A percentile compares a stretch with the other conserved stretches of the same genome.
Evolutionary conservation across 2,888 invertebrate genomes (phyloP).

Genomic region (Ischnura elegans): DNA sequence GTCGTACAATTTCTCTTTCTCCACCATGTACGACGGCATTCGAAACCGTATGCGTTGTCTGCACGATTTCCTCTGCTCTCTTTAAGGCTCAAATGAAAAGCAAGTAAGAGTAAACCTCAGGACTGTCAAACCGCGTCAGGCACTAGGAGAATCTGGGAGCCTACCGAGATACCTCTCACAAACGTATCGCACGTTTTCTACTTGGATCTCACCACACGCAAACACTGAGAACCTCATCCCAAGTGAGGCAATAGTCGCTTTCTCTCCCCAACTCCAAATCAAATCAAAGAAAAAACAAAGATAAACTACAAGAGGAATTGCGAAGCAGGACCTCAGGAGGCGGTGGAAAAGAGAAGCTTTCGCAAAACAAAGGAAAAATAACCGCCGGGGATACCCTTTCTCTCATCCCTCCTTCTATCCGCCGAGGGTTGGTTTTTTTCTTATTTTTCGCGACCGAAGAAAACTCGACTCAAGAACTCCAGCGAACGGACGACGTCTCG

Average conservation of each 20-base stretch:
- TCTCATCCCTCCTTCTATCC: neutral
- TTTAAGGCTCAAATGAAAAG: no score
- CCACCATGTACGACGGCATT: no score
- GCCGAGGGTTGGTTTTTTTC: neutral
- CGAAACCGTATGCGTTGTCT: no score
- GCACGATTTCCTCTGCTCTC: no score
- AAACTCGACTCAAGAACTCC: neutral
- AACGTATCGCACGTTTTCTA: neutral
- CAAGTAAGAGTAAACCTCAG: neutral
- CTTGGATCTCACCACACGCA: neutral
- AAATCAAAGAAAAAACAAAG: constrained; percentile 17
- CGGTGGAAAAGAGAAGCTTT: neutral
- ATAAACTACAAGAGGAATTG: neutral
- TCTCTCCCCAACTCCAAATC: neutral
- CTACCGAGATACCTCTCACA: neutral
- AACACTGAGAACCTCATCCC: neutral
- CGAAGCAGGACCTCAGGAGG: neutral
- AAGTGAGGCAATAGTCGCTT: neutral
- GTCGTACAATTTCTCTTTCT: no score
- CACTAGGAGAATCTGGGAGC: neutral
- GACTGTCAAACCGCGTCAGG: neutral
- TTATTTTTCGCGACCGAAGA: neutral
- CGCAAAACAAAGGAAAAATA: neutral
- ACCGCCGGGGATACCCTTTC: neutral
- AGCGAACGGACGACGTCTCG: constrained; percentile 23